Conservation (phyloP, 2,888 invertebrate species). For the Drosophila testacea region DNA sequence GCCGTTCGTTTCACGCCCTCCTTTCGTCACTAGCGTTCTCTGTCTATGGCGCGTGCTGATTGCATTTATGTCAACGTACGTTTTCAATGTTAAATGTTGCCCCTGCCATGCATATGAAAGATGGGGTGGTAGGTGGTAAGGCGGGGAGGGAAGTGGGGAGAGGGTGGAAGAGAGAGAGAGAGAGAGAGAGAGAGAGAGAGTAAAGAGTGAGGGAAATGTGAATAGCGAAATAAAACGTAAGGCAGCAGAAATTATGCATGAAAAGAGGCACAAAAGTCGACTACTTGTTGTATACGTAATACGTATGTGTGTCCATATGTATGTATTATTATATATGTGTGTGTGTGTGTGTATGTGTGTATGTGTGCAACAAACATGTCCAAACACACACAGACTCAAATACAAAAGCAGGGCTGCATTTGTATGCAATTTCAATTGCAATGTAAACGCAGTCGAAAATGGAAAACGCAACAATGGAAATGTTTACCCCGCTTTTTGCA, state of each 20-base stretch:
- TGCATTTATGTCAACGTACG: slow-evolving; percentile 83
- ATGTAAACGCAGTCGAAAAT: slow-evolving; percentile 49
- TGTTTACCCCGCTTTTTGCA: slow-evolving; percentile 17
- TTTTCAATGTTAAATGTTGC: slow-evolving; percentile 79
- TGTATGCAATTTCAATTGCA: slow-evolving; percentile 42
- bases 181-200: not conserved
- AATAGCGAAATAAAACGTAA: slow-evolving; percentile 45
- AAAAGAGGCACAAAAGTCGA: slow-evolving; percentile 61
- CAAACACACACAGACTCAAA: slow-evolving; percentile 20
- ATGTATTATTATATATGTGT: not conserved
- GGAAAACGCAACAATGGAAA: slow-evolving; percentile 46
- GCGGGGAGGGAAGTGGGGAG: not conserved
- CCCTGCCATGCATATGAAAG: slow-evolving; percentile 5
- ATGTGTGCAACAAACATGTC: slow-evolving; percentile 40
- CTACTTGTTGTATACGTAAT: slow-evolving; percentile 11
- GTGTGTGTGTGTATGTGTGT: slow-evolving; percentile 12
- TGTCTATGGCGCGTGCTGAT: slow-evolving; percentile 66
- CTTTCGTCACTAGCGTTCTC: not conserved
- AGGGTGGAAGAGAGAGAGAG: not conserved
- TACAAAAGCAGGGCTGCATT: slow-evolving; percentile 11
- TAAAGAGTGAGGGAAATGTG: not conserved
- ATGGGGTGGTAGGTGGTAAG: not conserved
- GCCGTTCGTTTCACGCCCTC: not conserved
- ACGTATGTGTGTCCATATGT: not conserved
- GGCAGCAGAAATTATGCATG: slow-evolving; percentile 62